Conservation (phyloP, 2,888 invertebrate genomes). For the Malacosoma neustria region DNA sequence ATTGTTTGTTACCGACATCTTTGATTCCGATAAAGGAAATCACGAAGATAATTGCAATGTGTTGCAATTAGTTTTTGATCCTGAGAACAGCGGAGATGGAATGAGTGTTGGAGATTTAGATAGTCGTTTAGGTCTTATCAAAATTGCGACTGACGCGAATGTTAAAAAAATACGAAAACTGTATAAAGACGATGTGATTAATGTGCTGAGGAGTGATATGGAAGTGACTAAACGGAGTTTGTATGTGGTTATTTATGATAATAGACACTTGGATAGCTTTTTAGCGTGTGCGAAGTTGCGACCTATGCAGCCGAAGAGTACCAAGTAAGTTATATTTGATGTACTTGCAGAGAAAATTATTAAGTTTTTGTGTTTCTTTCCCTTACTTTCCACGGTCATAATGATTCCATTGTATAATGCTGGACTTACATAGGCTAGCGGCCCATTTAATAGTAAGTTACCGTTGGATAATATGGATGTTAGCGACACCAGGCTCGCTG, state of each 20-base stretch:
- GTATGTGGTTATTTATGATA: constrained; percentile 88
- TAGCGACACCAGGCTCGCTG: too few species aligned
- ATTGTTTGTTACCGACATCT: constrained; percentile 90
- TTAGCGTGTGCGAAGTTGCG: constrained; percentile 89
- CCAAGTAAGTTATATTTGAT: constrained; percentile 87
- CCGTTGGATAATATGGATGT: too few species aligned
- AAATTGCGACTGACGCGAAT: constrained; percentile 78
- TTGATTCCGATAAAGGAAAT: constrained; percentile 80
- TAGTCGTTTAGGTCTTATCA: constrained; percentile 82
- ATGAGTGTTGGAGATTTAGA: constrained; percentile 88
- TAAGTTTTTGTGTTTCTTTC: too few species aligned
- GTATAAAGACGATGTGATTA: constrained; percentile 82
- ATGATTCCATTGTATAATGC: too few species aligned
- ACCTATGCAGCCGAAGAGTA: constrained; percentile 76
- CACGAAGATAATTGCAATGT: constrained; percentile 88
- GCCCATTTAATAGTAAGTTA: too few species aligned
- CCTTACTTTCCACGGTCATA: too few species aligned
- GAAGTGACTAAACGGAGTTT: constrained; percentile 83
- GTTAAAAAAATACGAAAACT: constrained; percentile 71
- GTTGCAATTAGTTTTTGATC: constrained; percentile 89
- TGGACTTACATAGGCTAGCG: too few species aligned
- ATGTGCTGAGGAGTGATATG: constrained; percentile 82
- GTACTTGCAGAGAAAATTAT: too few species aligned
- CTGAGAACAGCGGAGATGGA: constrained; percentile 79
- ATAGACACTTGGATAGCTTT: constrained; percentile 83